Conservation (phyloP, 2,888 invertebrate genomes). For the Bruchidius siliquastri region DNA sequence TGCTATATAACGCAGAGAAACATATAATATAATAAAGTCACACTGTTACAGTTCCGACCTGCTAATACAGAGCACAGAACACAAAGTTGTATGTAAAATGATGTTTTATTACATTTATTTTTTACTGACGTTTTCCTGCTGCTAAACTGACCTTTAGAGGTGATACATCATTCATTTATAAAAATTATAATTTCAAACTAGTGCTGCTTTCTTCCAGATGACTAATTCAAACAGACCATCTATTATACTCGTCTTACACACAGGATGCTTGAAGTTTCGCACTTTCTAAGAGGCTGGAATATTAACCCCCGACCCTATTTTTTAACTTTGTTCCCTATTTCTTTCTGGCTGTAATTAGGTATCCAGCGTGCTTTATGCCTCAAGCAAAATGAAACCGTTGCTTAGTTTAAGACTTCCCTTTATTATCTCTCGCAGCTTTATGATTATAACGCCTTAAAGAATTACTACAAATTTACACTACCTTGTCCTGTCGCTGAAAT, state of each 20-base stretch:
- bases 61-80: too few relatives aligned
- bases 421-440: background rate
- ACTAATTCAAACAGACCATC: background rate
- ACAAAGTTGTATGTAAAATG: too few relatives aligned
- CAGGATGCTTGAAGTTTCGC: background rate
- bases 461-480: background rate
- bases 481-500: background rate
- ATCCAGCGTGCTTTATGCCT: background rate
- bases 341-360: background rate
- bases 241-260: background rate
- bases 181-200: too few relatives aligned
- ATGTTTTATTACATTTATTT: too few relatives aligned
- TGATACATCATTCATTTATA: too few relatives aligned
- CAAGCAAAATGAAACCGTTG: background rate
- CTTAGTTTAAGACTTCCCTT: background rate
- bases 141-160: too few relatives aligned
- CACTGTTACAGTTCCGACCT: too few relatives aligned
- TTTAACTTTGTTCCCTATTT: background rate
- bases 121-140: too few relatives aligned
- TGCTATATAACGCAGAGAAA: too few relatives aligned
- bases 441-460: background rate
- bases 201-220: background rate
- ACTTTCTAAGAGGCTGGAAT: background rate
- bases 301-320: background rate
- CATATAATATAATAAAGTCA: too few relatives aligned